Conservation (phyloP, 2,888 invertebrate genomes). For the Apoda limacodes region DNA sequence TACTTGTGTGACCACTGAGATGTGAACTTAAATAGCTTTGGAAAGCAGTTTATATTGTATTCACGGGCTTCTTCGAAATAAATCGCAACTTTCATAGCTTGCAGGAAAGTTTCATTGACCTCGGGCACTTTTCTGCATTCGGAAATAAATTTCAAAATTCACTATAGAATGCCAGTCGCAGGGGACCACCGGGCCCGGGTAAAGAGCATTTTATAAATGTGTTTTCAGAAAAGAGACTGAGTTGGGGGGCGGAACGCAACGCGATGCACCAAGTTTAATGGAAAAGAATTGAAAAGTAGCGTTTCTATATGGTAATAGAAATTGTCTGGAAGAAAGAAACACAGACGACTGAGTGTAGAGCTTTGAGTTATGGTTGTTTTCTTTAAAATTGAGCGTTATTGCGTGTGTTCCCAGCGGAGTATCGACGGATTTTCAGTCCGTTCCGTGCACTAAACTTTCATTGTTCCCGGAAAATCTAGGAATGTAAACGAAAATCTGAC, state of each 20-base stretch:
- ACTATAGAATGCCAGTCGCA: constrained; percentile 62
- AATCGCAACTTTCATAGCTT: constrained; percentile 31
- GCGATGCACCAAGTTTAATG: constrained; percentile 67
- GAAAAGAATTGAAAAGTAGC: constrained; percentile 71
- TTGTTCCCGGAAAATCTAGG: constrained; percentile 43
- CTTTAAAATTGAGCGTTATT: constrained; percentile 64
- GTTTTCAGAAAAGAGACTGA: constrained; percentile 55
- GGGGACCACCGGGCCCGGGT: constrained; percentile 53
- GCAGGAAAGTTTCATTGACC: constrained; percentile 49
- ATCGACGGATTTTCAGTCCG: constrained; percentile 28
- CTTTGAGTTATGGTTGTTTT: constrained; percentile 66
- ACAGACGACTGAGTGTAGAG: constrained; percentile 60
- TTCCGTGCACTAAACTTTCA: constrained; percentile 33
- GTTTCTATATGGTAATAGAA: constrained; percentile 70
- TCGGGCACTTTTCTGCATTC: constrained; percentile 43
- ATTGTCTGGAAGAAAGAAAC: constrained; percentile 68
- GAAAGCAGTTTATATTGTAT: too few species aligned
- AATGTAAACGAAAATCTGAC: constrained; percentile 42
- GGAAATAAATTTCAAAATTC: constrained; percentile 53
- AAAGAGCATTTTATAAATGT: constrained; percentile 68
- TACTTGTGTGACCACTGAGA: too few species aligned
- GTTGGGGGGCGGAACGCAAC: constrained; percentile 50
- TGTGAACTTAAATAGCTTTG: too few species aligned
- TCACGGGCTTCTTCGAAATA: too few species aligned
- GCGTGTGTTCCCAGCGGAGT: constrained; percentile 44